These are phyloP conservation scores for Silurus meridionalis DNA, from an alignment of 2,113 vertebrate species.

Conservation along the genomic window DNA sequence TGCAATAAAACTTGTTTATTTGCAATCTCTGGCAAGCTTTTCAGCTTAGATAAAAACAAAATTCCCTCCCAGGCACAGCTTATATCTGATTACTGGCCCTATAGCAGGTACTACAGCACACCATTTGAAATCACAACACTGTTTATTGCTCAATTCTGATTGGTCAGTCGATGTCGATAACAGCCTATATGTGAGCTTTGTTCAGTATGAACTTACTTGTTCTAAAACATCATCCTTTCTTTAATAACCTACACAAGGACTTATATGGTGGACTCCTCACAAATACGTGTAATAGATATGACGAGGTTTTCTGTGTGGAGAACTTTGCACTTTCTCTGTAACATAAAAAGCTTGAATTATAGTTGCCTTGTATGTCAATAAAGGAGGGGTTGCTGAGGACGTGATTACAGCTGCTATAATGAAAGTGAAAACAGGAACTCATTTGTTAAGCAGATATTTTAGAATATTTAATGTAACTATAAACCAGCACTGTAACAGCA, in stretches of 20 bases:
- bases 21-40: constrained; percentile 3
- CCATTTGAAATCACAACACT: background rate
- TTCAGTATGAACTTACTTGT: background rate
- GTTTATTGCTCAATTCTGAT: background rate
- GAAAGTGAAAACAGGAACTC: background rate
- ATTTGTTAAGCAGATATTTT: background rate
- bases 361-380: background rate
- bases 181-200: background rate
- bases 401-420: background rate
- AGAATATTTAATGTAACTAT: background rate
- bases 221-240: background rate
- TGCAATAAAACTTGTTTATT: constrained; percentile 31
- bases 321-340: background rate
- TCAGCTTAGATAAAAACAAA: constrained; percentile 10
- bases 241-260: background rate
- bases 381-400: background rate
- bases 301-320: background rate
- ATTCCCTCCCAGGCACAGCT: background rate
- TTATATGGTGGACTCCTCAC: background rate
- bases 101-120: background rate
- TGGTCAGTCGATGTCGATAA: background rate
- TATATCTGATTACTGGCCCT: background rate
- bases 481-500: background rate
- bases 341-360: background rate
- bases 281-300: background rate